A percentile compares a stretch with the other conserved stretches of the same genome.
Conservation (phyloP, 2,113 vertebrate species). For the Chaenogobius annularis region DNA sequence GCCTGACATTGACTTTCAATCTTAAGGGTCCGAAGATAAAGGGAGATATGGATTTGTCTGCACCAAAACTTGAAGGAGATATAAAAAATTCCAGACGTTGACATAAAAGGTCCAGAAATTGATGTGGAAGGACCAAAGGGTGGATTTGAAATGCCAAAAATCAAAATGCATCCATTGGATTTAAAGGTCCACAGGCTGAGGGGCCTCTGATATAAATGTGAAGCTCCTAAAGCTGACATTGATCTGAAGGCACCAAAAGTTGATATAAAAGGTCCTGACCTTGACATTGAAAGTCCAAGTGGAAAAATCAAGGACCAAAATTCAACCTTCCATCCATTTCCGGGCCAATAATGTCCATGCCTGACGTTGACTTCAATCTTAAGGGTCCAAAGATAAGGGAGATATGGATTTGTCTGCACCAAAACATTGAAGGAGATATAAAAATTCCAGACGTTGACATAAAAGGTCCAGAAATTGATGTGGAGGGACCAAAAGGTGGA, state of each 20-base stretch:
- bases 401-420: constrained; percentile 10
- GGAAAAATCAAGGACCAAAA: too few relatives aligned
- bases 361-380: background rate
- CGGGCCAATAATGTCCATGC: too few relatives aligned
- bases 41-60: background rate
- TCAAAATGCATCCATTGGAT: background rate
- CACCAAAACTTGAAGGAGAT: background rate
- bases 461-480: background rate
- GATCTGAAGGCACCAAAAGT: constrained; percentile 56
- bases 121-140: background rate
- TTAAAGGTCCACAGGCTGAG: background rate
- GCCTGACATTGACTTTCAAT: background rate
- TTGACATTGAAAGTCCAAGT: too few relatives aligned
- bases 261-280: too few relatives aligned
- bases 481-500: background rate
- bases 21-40: background rate
- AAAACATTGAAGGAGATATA: constrained; percentile 17
- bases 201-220: constrained; percentile 4
- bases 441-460: background rate
- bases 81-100: too few relatives aligned
- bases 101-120: background rate
- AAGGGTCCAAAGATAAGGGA: too few relatives aligned
- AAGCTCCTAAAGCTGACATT: constrained; percentile 14
- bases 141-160: constrained; percentile 29
- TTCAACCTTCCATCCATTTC: too few relatives aligned